Percentiles rank a stretch among this genome's conserved stretches.
These are phyloP conservation scores for Colaptes auratus DNA, from an alignment of 2,113 vertebrate species.

Conservation along the genomic window DNA sequence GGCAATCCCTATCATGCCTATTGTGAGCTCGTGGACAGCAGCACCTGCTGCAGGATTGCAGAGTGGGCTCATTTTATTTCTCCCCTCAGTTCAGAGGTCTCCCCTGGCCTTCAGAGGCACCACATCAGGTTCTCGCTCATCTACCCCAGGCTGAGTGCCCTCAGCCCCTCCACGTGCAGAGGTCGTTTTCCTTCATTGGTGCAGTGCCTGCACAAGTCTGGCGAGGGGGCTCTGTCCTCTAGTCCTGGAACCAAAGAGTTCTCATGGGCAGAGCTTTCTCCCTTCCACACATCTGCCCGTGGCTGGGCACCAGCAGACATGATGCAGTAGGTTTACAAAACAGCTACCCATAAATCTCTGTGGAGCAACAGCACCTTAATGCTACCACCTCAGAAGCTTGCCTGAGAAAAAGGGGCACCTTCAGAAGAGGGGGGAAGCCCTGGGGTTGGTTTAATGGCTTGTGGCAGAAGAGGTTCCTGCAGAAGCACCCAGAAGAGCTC, in stretches of 20 bases:
- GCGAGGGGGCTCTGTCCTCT: neutral
- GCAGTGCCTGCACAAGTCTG: neutral
- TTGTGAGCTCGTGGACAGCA: neutral
- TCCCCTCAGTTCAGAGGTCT: neutral
- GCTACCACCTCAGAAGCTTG: neutral
- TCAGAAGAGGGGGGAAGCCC: neutral
- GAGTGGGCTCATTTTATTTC: neutral
- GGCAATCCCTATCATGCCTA: no score
- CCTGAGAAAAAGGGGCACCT: neutral
- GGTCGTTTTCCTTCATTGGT: neutral
- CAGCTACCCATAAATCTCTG: neutral
- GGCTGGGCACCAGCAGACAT: neutral
- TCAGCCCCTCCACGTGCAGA: neutral
- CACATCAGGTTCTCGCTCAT: neutral
- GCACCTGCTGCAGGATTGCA: neutral
- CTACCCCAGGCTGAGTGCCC: neutral
- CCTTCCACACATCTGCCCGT: neutral
- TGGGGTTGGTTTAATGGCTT: constrained; percentile 23
- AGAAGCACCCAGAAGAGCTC: constrained; percentile 40
- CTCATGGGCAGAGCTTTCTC: neutral
- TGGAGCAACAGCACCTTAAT: neutral
- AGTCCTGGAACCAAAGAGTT: neutral
- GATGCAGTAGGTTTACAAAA: neutral
- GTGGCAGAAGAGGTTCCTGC: constrained; percentile 29
- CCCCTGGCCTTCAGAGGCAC: neutral